phyloP scores from a whole-genome alignment of 2,797 vertebrate species.

The Tadarida brasiliensis region DNA sequence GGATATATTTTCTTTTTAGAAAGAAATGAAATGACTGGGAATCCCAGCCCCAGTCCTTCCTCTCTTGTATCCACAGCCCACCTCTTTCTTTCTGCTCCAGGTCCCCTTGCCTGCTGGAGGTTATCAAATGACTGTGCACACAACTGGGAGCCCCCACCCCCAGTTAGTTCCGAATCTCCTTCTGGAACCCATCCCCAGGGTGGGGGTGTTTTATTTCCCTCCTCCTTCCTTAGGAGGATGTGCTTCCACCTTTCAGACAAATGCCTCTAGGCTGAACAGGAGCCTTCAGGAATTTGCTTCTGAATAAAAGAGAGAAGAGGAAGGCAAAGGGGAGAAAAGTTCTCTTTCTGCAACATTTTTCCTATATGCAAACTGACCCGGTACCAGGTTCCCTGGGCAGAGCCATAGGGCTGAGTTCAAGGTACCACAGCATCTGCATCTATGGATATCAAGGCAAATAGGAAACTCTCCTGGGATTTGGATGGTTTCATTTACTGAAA shows the following conservation, averaged over 20 bases:
- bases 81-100: neutral
- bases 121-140: neutral
- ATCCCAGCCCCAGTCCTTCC: neutral
- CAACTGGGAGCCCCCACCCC: neutral
- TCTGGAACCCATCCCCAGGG: neutral
- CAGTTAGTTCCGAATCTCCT: neutral
- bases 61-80: neutral
- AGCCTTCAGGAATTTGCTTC: neutral
- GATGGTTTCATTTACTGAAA: neutral
- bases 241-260: constrained; percentile 9
- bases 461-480: neutral
- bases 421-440: neutral
- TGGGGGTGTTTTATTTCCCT: neutral
- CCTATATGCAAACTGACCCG: neutral
- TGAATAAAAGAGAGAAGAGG: neutral
- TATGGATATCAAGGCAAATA: neutral
- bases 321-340: neutral
- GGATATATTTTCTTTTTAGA: neutral
- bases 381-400: neutral
- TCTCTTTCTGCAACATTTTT: neutral
- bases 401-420: neutral
- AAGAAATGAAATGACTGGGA: neutral
- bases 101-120: neutral
- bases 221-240: neutral
- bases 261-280: neutral